Evolutionary conservation across 1,140 invertebrate species (phyloP).

Genomic region (Temnothorax curvispinosus): DNA sequence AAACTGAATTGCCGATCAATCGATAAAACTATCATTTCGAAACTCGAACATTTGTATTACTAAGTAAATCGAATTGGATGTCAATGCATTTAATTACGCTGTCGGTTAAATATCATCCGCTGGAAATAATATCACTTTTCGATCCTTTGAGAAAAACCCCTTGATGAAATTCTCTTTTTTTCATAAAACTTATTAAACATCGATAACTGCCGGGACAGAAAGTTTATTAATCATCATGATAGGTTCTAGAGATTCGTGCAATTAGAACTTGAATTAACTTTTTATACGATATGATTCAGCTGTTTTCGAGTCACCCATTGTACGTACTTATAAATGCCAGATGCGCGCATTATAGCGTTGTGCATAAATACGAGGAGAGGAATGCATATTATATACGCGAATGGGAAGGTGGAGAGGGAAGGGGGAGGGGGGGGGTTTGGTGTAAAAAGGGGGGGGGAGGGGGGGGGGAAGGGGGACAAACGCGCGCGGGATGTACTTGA

Average conservation of each 20-base stretch:
- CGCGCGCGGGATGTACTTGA: slow-evolving; percentile 81
- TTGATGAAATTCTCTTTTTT: slow-evolving; percentile 11
- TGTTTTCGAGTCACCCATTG: slow-evolving; percentile 32
- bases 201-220: neutral
- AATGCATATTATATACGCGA: slow-evolving; percentile 45
- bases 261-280: neutral
- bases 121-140: neutral
- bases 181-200: neutral
- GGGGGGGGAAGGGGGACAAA: slow-evolving; percentile 55
- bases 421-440: neutral
- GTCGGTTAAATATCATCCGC: slow-evolving; percentile 1
- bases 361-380: slow-evolving; percentile 43
- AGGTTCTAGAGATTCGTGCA: neutral
- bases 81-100: neutral
- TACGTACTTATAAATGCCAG: slow-evolving; percentile 1
- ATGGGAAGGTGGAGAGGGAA: neutral
- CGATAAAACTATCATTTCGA: slow-evolving; percentile 6
- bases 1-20: slow-evolving; percentile 5
- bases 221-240: neutral
- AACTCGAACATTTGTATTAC: neutral
- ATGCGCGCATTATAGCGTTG: slow-evolving; percentile 31
- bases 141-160: neutral
- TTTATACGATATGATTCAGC: neutral
- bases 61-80: slow-evolving; percentile 11
- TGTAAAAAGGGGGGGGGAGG: neutral